phyloP scores from a whole-genome alignment of 2,888 invertebrate genomes.

The Deroplatys truncata region DNA sequence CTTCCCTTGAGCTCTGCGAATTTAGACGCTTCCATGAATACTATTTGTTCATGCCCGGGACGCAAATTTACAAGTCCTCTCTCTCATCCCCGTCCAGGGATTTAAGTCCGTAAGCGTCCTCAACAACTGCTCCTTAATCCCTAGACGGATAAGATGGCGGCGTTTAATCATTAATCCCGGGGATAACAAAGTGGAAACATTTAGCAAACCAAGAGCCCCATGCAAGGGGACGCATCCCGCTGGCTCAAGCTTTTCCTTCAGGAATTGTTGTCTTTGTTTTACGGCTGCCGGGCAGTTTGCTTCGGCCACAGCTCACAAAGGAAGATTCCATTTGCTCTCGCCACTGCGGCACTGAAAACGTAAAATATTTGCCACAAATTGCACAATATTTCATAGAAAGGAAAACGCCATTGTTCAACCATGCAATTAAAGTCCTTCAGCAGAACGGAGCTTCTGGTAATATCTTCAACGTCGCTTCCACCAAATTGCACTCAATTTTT shows the following conservation, averaged over 20 bases:
- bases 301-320: background rate
- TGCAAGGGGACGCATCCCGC: too few species aligned
- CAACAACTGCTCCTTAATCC: background rate
- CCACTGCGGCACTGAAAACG: background rate
- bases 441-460: background rate
- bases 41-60: background rate
- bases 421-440: background rate
- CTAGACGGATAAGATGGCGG: background rate
- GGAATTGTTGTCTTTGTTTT: background rate
- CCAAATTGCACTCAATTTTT: background rate
- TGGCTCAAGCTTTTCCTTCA: background rate
- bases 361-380: background rate
- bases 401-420: background rate
- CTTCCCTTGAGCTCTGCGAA: background rate
- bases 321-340: background rate
- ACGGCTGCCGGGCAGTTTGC: background rate
- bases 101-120: background rate
- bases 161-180: background rate
- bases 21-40: background rate
- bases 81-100: background rate
- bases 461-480: background rate
- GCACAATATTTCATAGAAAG: background rate
- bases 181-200: background rate
- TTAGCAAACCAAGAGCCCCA: background rate
- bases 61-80: background rate